These are phyloP conservation scores for Yponomeuta plumbellus DNA, from an alignment of 2,888 invertebrate species.

Conservation along the genomic window DNA sequence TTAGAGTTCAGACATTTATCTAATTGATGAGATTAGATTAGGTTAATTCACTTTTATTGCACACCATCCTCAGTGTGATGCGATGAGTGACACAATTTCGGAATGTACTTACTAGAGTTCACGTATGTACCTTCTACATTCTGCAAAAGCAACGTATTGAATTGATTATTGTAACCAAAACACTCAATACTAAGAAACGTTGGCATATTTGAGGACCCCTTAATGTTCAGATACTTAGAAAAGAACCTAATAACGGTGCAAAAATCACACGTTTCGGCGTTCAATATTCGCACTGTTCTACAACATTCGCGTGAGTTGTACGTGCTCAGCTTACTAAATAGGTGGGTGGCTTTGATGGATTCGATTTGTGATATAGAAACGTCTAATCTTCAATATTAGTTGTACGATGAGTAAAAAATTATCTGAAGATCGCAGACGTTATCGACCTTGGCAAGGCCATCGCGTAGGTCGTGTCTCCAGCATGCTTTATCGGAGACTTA, in stretches of 20 bases:
- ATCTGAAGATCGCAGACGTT: constrained; percentile 23
- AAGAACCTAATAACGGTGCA: neutral
- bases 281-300: neutral
- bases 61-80: no score
- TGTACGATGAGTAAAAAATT: constrained; percentile 18
- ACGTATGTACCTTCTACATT: no score
- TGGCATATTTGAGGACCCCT: neutral
- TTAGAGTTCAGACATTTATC: no score
- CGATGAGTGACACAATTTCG: no score
- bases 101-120: no score
- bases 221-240: neutral
- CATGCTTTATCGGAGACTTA: neutral
- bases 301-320: neutral
- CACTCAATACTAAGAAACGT: neutral
- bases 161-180: no score
- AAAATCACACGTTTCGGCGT: neutral
- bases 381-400: constrained; percentile 10
- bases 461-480: constrained; percentile 10
- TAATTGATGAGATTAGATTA: no score
- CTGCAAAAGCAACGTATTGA: no score
- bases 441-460: constrained; percentile 37
- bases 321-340: neutral
- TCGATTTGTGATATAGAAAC: neutral
- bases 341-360: constrained; percentile 14
- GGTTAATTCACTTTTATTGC: no score